Conservation (phyloP, 2,888 invertebrate genomes). For the Xiphydria camelus region DNA sequence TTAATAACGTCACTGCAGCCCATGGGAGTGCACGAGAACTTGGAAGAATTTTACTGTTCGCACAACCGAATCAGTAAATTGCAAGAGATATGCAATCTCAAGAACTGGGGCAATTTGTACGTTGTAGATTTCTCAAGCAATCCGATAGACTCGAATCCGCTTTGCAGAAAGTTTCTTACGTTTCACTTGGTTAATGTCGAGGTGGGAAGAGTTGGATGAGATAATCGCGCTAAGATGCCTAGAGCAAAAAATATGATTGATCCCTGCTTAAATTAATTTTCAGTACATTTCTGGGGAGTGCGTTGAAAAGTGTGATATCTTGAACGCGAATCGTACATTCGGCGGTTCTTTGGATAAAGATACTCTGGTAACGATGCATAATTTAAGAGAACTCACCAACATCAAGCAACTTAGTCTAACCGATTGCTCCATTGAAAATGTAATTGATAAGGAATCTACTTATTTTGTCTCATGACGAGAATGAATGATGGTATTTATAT, state of each 20-base stretch:
- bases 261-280: too few species aligned
- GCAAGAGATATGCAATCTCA: constrained; percentile 25
- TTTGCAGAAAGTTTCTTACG: constrained; percentile 24
- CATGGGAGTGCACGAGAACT: constrained; percentile 22
- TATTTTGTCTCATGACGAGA: background rate
- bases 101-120: constrained; percentile 21
- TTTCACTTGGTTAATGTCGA: constrained; percentile 17
- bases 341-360: constrained; percentile 25
- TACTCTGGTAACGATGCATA: constrained; percentile 21
- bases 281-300: constrained; percentile 26
- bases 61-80: constrained; percentile 25
- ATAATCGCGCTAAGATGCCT: too few species aligned
- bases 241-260: too few species aligned
- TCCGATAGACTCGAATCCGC: constrained; percentile 13
- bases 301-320: constrained; percentile 17
- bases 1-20: constrained; percentile 20
- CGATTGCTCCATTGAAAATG: constrained; percentile 30
- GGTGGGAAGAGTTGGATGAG: too few species aligned
- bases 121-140: constrained; percentile 27
- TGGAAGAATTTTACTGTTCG: constrained; percentile 29
- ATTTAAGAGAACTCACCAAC: constrained; percentile 15
- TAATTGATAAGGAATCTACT: constrained; percentile 1
- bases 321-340: constrained; percentile 20
- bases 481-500: too few species aligned
- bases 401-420: constrained; percentile 29